Percentiles rank a stretch among this genome's conserved stretches.
These are phyloP conservation scores for Hassar affinis DNA, from an alignment of 2,113 vertebrate genomes.

Conservation along the genomic window DNA sequence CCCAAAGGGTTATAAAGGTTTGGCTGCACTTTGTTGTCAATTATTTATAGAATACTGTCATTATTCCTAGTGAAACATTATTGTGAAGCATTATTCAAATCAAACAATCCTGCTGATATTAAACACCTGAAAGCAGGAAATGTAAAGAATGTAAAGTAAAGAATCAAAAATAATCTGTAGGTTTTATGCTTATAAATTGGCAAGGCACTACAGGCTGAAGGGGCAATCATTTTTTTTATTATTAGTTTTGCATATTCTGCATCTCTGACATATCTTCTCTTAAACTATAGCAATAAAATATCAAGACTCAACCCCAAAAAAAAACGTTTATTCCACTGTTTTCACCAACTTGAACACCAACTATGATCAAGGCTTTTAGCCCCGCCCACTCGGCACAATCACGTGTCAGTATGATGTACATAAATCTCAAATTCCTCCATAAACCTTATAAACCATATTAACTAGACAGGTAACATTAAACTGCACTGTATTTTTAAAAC, in stretches of 20 bases:
- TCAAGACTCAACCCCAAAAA: background rate
- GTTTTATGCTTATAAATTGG: background rate
- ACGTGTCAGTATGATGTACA: background rate
- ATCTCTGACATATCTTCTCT: background rate
- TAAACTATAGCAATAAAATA: background rate
- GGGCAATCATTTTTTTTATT: too few species aligned
- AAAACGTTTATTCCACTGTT: background rate
- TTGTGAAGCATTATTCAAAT: background rate
- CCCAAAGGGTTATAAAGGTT: background rate
- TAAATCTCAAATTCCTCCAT: background rate
- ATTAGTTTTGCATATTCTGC: background rate
- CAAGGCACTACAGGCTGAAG: background rate
- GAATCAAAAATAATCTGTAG: background rate
- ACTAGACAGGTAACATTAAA: background rate
- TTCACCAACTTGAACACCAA: background rate
- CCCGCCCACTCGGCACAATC: background rate
- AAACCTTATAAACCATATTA: background rate
- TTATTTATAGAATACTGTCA: background rate
- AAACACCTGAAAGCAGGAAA: background rate
- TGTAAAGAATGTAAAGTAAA: background rate
- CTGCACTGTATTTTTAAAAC: background rate
- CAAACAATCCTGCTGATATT: background rate
- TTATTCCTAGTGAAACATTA: slow-evolving; percentile 1
- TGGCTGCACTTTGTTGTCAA: background rate
- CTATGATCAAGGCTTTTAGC: background rate